Conservation (phyloP, 1,140 invertebrate genomes). For the Prorops nasuta region DNA sequence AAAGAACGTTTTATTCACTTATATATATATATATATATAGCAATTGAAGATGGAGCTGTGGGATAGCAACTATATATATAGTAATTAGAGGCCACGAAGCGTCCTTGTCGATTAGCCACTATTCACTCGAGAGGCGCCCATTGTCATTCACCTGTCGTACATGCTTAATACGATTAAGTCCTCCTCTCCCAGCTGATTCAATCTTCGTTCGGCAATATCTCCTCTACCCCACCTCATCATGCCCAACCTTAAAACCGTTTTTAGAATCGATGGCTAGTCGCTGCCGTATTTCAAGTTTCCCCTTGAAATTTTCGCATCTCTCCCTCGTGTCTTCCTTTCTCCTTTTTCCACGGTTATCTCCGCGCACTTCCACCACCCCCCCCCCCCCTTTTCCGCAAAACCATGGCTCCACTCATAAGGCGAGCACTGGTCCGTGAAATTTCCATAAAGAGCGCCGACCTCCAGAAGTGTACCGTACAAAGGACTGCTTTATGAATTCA, state of each 20-base stretch:
- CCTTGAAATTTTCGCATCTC: slow-evolving; percentile 7
- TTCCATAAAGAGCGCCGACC: slow-evolving; percentile 49
- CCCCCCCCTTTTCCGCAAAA: no score
- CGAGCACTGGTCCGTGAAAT: slow-evolving; percentile 39
- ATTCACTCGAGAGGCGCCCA: not conserved
- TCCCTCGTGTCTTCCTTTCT: not conserved
- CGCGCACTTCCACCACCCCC: no score
- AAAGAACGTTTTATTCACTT: no score
- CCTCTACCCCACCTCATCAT: no score
- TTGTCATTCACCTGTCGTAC: not conserved
- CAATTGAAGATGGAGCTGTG: no score
- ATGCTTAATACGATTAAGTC: not conserved
- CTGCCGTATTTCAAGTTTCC: slow-evolving; percentile 13
- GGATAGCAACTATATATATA: no score
- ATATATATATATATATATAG: no score
- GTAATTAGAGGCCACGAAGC: slow-evolving; percentile 13
- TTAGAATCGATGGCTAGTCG: no score
- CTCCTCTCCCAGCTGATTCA: no score
- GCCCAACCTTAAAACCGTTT: no score
- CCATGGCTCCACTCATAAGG: slow-evolving; percentile 18
- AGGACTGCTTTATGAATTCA: slow-evolving; percentile 55
- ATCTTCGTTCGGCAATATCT: no score
- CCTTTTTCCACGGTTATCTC: no score
- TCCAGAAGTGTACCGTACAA: slow-evolving; percentile 47
- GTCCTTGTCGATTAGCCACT: slow-evolving; percentile 8